phyloP scores from a whole-genome alignment of 2,113 vertebrate genomes.

The Neotragus pygmaeus region DNA sequence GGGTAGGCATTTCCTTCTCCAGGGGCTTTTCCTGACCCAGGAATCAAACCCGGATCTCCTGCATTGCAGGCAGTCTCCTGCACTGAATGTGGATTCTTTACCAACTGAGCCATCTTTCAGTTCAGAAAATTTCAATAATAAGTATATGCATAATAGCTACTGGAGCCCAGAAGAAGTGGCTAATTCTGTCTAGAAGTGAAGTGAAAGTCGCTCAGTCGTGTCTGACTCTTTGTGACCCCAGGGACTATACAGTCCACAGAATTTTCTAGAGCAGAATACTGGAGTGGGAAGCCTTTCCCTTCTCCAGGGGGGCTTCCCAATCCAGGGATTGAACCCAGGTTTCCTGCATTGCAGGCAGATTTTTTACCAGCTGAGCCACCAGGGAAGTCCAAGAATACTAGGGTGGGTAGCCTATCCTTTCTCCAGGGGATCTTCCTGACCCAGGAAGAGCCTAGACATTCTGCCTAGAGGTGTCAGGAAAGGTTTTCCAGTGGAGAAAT shows the following conservation, averaged over 20 bases:
- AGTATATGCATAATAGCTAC: background rate
- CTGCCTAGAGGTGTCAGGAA: background rate
- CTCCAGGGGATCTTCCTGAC: accelerated
- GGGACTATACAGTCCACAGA: background rate
- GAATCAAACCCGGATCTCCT: accelerated
- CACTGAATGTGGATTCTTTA: background rate
- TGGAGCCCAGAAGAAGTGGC: background rate
- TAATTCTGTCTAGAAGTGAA: background rate
- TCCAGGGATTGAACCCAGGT: background rate
- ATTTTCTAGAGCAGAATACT: background rate
- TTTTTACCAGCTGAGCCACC: background rate
- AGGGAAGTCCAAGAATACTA: background rate
- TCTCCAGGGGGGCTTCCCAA: background rate
- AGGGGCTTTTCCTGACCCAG: background rate
- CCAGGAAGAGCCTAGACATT: background rate
- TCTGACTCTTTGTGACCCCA: background rate
- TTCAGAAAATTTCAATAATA: background rate
- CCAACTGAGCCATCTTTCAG: background rate
- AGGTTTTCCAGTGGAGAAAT: background rate
- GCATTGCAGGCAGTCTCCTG: background rate
- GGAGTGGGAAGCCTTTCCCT: background rate
- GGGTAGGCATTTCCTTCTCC: background rate
- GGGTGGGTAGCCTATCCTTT: background rate
- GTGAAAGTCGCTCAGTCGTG: background rate
- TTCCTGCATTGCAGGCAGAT: background rate